Evolutionary conservation across 2,113 vertebrate species (phyloP), one percentile per base, ranked within the genome.

Genomic region (Camelus dromedarius): DNA sequence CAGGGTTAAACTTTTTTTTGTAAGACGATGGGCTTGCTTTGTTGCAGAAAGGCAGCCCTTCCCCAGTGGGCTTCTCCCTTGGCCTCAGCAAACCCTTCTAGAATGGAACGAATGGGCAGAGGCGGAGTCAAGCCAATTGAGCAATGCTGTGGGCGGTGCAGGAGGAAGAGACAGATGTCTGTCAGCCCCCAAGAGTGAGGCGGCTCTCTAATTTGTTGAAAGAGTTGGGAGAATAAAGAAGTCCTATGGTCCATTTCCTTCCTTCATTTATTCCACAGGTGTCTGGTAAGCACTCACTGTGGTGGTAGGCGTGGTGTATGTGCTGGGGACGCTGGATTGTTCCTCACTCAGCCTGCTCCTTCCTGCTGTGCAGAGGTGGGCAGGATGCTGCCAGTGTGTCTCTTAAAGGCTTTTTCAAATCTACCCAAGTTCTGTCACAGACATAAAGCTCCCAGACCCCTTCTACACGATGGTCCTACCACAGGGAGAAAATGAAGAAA

Each of bases 321-420:
- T 6, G 38, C 0, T 5, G n/a, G 19, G 54, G 48, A 50, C 42
- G 28, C 15, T 66, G 12, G 64, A 0, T 15, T 5, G 4, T 35
- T 32, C 24, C 2, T 1, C 50, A 8, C 8, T 42, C 42, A 52
- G 20, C 30, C 19, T 60, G 52, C 8, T 85, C n/a, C 8, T 66
- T n/a, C 52, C 14, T 42, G 6, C 50, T n/a, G 2, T 28, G 48
- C 16, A 12, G 48, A 77, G 8, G 28, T 18, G 10, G 77, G 18
- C 24, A 38, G 35, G 32, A 50, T 14, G 28, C 19, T 64, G 20
- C 24, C 46, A 8, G 0, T 2, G 18, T 79, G 14, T 30, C 48
- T 89, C 69, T 72, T 81, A 50, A 38, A 62, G 30, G 10, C 6
- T 32, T 4, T 92, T 28, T 95, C 30, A 54, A 1, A 11, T 58